Base-by-base conservation (phyloP, 2,888 invertebrate species). In the Chymomyza caudatula region DNA sequence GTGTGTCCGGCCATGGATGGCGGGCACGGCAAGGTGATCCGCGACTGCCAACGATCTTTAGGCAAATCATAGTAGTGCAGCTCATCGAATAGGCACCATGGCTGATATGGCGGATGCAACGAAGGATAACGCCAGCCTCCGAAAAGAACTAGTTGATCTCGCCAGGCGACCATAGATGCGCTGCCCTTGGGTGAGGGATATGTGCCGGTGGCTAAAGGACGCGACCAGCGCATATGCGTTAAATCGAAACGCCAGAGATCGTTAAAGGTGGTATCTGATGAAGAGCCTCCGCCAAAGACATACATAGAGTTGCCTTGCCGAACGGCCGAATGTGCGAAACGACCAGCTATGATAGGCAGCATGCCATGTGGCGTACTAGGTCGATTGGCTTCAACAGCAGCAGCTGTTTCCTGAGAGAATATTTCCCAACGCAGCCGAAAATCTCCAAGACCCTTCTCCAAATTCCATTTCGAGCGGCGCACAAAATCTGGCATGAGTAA, bases 121-220 rank as follows among this genome's bases (percentile, higher is more conserved):
- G 97, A 95, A 22, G 97, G 97, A 90, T 97, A 96, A 11, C 97
- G 95, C 97, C 97, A 98, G 4, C 98, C 98, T 51, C 98, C 98
- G 92, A 97, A 98, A 60, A 99, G 91, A 69, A 97, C 92, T 74
- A 98, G 92, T 74, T 92, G 94, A 82, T 96, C 94, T 78, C 95
- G 94, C 91, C 97, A 96, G 74, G 94, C 93, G n/a, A 97, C 95
- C 93, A 98, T 94, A 17, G 97, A 95, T 37, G 98, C 97, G 88
- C 97, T 97, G 58, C 98, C 98, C 91, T 98, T 98, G 0, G 98
- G 98, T 3, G 97, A 96, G 6, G 98, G 98, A 91, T 98, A 98
- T 55, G 94, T 85, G 4, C 90, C 90, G 90, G 94, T 94, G 3
- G 96, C 95, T 52, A 96, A 90, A 0, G 96, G 95, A 74, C 97